Evolutionary conservation across 1,140 invertebrate species (phyloP), one percentile per base, ranked within the genome.

Genomic region (Mamestra configurata): DNA sequence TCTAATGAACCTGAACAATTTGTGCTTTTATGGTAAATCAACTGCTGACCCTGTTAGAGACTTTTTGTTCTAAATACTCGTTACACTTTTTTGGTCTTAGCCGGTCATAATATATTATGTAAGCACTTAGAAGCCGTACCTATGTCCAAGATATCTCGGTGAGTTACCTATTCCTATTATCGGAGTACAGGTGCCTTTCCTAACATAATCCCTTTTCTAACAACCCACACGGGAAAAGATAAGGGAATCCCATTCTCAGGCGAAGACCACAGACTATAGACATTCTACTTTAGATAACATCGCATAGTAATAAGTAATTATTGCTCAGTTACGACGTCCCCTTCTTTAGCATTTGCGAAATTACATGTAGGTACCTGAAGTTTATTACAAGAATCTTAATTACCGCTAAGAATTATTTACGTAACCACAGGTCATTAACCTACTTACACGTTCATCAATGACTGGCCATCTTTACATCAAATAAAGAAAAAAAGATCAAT

Each of bases 1-100:
- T 61, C 55, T 64, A 61, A 61, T 59, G 57, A 75, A 46, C 57
- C 24, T 43, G 22, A 64, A 61, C n/a, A 68, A 49, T 68, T 68
- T 24, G 20, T 20, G 37, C 64, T 24, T 43, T 24, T 46, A 68
- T 46, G 64, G 40, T 24, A 68, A 68, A 46, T 40, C 35, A 46
- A 46, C 53, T 24, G 13, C 18, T 76, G 27, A 49, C 18, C 20
- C 27, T 61, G 24, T 76, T 64, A 46, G 8, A 15, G 6, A 4
- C 53, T 15, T 18, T 10, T 49, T 15, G 13, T 22, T 70, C 7
- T 18, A 18, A 64, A 27, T 49, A 18, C 43, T 27, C 22, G 40
- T 18, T 11, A 53, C 27, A 71, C 46, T 49, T 71, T 71, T 71
- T 64, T 64, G n/a, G 59, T 18, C 35, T 49, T n/a, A 11, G 15